A percentile compares a stretch with the other conserved stretches of the same genome.
Evolutionary conservation across 2,113 vertebrate genomes (phyloP).

Genomic region (Hylia prasina): DNA sequence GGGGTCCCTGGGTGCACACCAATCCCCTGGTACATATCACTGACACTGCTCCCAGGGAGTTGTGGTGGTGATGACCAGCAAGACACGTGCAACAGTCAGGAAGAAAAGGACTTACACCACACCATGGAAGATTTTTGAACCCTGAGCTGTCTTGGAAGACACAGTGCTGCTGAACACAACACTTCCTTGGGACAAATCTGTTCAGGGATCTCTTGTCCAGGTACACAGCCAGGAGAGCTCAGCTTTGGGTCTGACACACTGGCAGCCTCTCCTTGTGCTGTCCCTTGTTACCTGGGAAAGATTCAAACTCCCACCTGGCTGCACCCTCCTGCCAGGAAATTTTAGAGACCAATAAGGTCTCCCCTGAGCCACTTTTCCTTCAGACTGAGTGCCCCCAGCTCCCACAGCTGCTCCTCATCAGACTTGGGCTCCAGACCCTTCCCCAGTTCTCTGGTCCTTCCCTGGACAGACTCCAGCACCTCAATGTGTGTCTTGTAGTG

Average conservation of each 20-base stretch:
- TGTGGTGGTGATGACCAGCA: background rate
- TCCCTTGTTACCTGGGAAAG: background rate
- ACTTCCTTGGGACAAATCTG: background rate
- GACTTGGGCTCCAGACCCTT: background rate
- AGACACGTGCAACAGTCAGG: fast-evolving
- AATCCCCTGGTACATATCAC: fast-evolving
- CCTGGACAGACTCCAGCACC: background rate
- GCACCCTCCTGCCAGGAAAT: background rate
- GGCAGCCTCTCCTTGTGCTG: background rate
- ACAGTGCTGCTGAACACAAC: background rate
- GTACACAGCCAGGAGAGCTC: background rate
- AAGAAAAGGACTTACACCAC: background rate
- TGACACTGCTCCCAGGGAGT: background rate
- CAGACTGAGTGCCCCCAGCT: background rate
- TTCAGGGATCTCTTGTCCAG: background rate
- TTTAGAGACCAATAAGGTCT: background rate
- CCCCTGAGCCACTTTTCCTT: background rate
- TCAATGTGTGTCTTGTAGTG: background rate
- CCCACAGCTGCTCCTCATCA: background rate
- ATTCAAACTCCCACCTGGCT: background rate
- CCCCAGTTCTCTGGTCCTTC: background rate
- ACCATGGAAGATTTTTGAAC: background rate
- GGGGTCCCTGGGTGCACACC: background rate
- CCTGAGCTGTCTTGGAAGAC: background rate
- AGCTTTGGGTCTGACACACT: background rate